These are phyloP conservation scores for Noctua pronuba DNA, from an alignment of 2,888 invertebrate genomes.

Conservation along the genomic window DNA sequence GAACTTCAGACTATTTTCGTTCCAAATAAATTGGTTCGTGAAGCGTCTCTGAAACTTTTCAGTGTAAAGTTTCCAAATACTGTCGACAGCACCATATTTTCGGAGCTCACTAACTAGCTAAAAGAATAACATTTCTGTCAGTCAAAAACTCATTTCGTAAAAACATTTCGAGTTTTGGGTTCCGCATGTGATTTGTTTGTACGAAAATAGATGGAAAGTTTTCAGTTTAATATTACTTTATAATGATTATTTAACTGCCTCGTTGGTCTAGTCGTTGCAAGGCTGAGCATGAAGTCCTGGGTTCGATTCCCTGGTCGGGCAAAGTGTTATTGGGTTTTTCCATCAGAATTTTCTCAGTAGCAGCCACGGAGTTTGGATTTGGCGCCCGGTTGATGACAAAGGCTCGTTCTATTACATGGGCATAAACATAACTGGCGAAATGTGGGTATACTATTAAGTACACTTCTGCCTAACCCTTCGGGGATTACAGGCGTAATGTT, in stretches of 20 bases:
- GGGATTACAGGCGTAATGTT: no score
- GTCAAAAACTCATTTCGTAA: slow-evolving; percentile 82
- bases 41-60: slow-evolving; percentile 82
- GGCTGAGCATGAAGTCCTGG: no score
- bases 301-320: no score
- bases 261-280: no score
- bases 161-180: slow-evolving; percentile 74
- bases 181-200: slow-evolving; percentile 64
- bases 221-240: slow-evolving; percentile 52
- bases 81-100: slow-evolving; percentile 84
- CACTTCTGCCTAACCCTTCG: no score
- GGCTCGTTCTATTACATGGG: no score
- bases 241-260: slow-evolving; percentile 46
- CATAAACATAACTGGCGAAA: no score
- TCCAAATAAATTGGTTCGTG: slow-evolving; percentile 78
- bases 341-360: no score
- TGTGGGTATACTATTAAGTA: no score
- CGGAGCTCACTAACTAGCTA: slow-evolving; percentile 77
- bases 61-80: slow-evolving; percentile 84
- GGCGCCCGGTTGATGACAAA: no score
- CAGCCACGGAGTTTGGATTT: no score
- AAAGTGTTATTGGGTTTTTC: no score
- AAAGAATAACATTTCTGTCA: slow-evolving; percentile 84
- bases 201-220: slow-evolving; percentile 68
- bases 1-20: slow-evolving; percentile 78